Percentiles rank a stretch among this genome's conserved stretches.
phyloP scores from a whole-genome alignment of 2,113 vertebrate genomes.

The Engystomops pustulosus region DNA sequence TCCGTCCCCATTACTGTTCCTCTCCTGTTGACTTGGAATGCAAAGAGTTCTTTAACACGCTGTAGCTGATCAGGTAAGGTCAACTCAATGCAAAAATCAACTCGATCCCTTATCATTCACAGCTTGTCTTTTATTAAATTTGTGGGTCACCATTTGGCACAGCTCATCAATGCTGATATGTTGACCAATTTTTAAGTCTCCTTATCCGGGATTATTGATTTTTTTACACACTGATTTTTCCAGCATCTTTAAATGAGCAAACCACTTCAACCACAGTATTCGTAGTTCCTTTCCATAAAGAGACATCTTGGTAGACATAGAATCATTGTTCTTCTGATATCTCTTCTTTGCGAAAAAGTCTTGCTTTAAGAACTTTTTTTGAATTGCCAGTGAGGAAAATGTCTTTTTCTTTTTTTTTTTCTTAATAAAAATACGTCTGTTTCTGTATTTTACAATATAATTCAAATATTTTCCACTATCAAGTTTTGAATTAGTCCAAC shows the following conservation, averaged over 20 bases:
- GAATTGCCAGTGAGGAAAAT: constrained; percentile 77
- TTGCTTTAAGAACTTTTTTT: constrained; percentile 69
- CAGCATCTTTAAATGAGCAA: constrained; percentile 1
- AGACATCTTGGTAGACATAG: constrained; percentile 62
- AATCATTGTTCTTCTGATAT: constrained; percentile 62
- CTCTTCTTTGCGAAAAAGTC: constrained; percentile 72
- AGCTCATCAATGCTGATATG: constrained; percentile 57
- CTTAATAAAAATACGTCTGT: constrained; percentile 99
- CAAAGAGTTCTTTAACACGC: constrained; percentile 62
- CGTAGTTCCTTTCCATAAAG: constrained; percentile 62
- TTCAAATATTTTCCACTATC: constrained; percentile 94
- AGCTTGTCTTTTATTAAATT: constrained; percentile 62
- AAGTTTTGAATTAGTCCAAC: constrained; percentile 91
- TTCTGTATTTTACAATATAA: constrained; percentile 99
- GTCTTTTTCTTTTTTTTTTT: constrained; percentile 80
- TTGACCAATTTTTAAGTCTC: constrained; percentile 57
- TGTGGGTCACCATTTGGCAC: constrained; percentile 60
- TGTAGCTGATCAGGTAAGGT: constrained; percentile 60
- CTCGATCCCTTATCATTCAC: constrained; percentile 58
- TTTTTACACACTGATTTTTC: constrained; percentile 40
- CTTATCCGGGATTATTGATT: constrained; percentile 41
- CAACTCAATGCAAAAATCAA: constrained; percentile 58
- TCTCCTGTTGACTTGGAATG: constrained; percentile 44
- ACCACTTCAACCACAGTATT: constrained; percentile 43
- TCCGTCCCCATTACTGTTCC: constrained; percentile 56